phyloP scores from a whole-genome alignment of 2,113 vertebrate species.

The Cyanistes caeruleus region DNA sequence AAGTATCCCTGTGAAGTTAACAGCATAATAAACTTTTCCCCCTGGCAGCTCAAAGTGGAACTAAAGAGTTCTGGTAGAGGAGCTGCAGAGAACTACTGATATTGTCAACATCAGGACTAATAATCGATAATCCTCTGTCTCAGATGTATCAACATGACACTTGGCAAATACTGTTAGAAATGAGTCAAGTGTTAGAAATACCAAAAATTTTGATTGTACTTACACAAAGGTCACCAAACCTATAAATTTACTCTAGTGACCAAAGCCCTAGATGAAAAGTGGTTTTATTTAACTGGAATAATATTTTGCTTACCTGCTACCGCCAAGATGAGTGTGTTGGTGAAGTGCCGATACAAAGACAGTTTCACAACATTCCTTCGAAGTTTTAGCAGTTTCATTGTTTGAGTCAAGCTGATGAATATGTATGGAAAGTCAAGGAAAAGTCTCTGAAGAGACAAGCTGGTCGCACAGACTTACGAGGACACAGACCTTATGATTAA shows the following conservation, averaged over 20 bases:
- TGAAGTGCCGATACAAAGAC: conserved; percentile 94
- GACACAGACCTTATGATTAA: not conserved
- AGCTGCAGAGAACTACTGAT: not conserved
- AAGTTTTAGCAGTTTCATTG: conserved; percentile 91
- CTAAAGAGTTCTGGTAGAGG: not conserved
- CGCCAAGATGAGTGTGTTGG: conserved; percentile 94
- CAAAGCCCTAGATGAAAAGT: not conserved
- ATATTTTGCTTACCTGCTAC: conserved; percentile 85
- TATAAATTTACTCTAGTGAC: not conserved
- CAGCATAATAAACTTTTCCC: not conserved
- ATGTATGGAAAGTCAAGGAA: conserved; percentile 89
- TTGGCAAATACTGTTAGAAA: not conserved
- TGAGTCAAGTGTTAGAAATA: not conserved
- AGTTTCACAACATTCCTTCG: conserved; percentile 94
- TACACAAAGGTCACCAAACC: not conserved
- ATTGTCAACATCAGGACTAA: not conserved
- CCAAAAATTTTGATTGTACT: not conserved
- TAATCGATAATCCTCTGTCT: not conserved
- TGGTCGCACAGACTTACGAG: not conserved
- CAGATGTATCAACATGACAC: not conserved
- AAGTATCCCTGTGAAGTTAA: not conserved
- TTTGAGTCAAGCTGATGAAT: conserved; percentile 97
- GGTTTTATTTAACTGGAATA: not conserved
- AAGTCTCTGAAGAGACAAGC: conserved; percentile 41
- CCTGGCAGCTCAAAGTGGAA: not conserved